These are phyloP conservation scores for Phyto melanocephala DNA, from an alignment of 2,888 invertebrate species.

Conservation along the genomic window DNA sequence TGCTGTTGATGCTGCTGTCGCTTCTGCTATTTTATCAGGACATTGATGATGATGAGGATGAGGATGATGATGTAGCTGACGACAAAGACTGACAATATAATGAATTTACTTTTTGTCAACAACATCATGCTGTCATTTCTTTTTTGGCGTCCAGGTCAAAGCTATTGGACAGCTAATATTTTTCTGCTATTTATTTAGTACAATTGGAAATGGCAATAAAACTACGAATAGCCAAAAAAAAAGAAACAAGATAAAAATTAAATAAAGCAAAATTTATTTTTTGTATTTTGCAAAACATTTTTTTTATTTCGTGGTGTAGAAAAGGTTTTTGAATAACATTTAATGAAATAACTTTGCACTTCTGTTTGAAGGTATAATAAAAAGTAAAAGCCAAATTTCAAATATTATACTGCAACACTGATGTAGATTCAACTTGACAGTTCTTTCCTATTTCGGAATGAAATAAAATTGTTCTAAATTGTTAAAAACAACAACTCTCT, in stretches of 20 bases:
- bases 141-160: constrained; percentile 6
- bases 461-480: too few species aligned
- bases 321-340: too few species aligned
- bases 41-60: not conserved
- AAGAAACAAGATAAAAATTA: not conserved
- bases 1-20: not conserved
- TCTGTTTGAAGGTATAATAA: too few species aligned
- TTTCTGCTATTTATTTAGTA: constrained; percentile 52
- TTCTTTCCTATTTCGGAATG: too few species aligned
- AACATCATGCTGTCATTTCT: constrained; percentile 4
- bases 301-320: too few species aligned
- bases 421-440: too few species aligned
- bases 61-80: not conserved
- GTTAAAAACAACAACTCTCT: too few species aligned
- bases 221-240: not conserved
- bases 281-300: too few species aligned
- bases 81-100: constrained; percentile 58
- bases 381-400: too few species aligned
- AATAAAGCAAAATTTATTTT: not conserved
- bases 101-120: constrained; percentile 63
- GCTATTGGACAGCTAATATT: constrained; percentile 13
- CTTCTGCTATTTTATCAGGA: constrained; percentile 13
- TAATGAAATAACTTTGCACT: too few species aligned
- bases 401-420: too few species aligned
- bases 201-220: constrained; percentile 37